Evolutionary conservation across 2,113 vertebrate species (phyloP), one percentile per base, ranked within the genome.

Genomic region (Callipepla californica): DNA sequence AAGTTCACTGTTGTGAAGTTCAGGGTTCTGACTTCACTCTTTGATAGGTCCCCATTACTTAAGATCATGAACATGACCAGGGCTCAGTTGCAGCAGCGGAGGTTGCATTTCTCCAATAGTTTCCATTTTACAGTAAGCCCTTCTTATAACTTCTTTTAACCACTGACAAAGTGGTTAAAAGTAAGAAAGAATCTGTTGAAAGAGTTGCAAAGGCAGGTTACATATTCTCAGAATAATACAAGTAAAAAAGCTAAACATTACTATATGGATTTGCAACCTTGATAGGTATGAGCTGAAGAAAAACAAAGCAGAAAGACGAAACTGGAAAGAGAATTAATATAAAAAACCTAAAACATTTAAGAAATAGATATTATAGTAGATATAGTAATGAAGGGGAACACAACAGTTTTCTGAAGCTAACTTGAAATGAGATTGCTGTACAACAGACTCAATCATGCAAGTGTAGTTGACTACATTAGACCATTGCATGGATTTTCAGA

Each of bases 141-240:
- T 38, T 8, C 38, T 73, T 21, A 4, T 28, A 34, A 36, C 5
- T 17, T 74, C 26, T 48, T 70, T 16, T 13, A 8, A 11, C 6
- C 30, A 6, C 2, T 42, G 23, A 50, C 38, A 66, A 15, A 68
- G 6, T 5, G 59, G 74, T 48, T 79, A 47, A 47, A 47, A 85
- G 36, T 20, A 85, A 76, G n/a, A 85, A 86, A 66, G 14, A 14
- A 5, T 5, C 26, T 44, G 1, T 50, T 78, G 10, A 44, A 28
- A 47, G 28, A 59, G 47, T 0, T 38, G 19, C 9, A 62, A 1
- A 8, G 6, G 6, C 4, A 2, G 6, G 2, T 22, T 4, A 15
- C 2, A 4, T 9, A 5, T 30, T 21, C 30, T 66, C 28, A 61
- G 81, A 13, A 8, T 65, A 58, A 4, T 4, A 5, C 6, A 59